Base-by-base conservation (phyloP, 2,888 invertebrate species). In the Cataglyphis altisquamis region DNA sequence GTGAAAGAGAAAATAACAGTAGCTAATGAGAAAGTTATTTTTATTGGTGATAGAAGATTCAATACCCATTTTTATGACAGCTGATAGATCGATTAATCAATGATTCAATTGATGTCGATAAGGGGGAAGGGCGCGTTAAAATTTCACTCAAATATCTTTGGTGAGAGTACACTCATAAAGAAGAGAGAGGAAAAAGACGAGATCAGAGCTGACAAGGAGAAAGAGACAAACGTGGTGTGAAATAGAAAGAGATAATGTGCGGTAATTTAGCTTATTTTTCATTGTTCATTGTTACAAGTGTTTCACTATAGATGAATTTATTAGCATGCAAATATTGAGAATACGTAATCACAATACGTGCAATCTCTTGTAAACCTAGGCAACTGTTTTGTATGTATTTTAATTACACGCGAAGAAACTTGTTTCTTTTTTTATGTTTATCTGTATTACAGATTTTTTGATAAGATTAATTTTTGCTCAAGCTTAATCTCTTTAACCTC, bases 1-100 rank as follows among this genome's bases (percentile, higher is more conserved):
- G 48, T 52, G 48, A 52, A 52, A n/a, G n/a, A 52, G 48, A 52
- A 8, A 45, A 41, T n/a, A 8, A 60, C 41, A 29, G 45, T 45
- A 9, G 41, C 15, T 41, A 32, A 62, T 36, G 25, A 62, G 15
- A 73, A 62, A 73, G 41, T 62, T 73, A 45, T 73, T 62, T 21
- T 32, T 0, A 25, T 62, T 39, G 18, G n/a, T 45, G 41, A 29
- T 45, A 8, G 32, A 41, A 62, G 21, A n/a, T 62, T 45, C 10
- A 45, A 74, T 32, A 15, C n/a, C 5, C n/a, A 83, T 52, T 48
- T 48, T 48, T 25, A 84, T 10, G 45, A 52, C 9, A 25, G 32
- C 6, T 29, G 25, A 52, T 72, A 29, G 15, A 78, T 45, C 57
- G 5, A 66, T 64, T 75, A 67, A 82, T 85, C 78, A 83, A 60